These are phyloP conservation scores for Hiodon tergisus DNA, from an alignment of 2,113 vertebrate species.

Conservation along the genomic window DNA sequence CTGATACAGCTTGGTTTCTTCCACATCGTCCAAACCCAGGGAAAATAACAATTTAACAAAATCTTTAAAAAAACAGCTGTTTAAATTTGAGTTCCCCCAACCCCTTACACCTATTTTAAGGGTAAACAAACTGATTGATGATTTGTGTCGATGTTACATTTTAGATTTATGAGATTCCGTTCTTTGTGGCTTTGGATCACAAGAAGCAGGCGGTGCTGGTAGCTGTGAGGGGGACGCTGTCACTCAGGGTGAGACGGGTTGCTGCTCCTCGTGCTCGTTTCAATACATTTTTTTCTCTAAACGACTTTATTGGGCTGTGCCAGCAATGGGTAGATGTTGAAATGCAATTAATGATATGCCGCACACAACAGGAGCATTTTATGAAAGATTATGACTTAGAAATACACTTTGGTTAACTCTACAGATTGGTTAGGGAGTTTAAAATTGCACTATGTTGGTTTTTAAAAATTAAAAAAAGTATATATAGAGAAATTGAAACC, in stretches of 20 bases:
- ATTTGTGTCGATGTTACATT: slow-evolving; percentile 3
- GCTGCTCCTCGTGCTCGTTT: background rate
- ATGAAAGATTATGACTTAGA: no score
- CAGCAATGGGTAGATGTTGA: background rate
- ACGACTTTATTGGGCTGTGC: background rate
- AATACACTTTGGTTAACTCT: no score
- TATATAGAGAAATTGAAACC: no score
- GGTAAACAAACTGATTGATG: background rate
- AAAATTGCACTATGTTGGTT: no score
- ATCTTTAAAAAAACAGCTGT: slow-evolving; percentile 7
- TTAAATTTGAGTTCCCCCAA: background rate
- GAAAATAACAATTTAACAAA: no score
- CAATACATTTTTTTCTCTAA: background rate
- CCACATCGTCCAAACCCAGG: no score
- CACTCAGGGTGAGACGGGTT: slow-evolving; percentile 71
- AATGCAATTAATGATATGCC: no score
- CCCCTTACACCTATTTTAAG: background rate
- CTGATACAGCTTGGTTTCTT: no score
- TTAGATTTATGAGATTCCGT: slow-evolving; percentile 95
- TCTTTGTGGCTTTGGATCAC: slow-evolving; percentile 91
- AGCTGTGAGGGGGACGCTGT: slow-evolving; percentile 89
- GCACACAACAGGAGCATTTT: no score
- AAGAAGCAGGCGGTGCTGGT: slow-evolving; percentile 85
- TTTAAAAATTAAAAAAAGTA: no score
- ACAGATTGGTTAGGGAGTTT: no score